These are phyloP conservation scores for Bombycilla garrulus DNA, from an alignment of 2,113 vertebrate genomes.

Conservation along the genomic window DNA sequence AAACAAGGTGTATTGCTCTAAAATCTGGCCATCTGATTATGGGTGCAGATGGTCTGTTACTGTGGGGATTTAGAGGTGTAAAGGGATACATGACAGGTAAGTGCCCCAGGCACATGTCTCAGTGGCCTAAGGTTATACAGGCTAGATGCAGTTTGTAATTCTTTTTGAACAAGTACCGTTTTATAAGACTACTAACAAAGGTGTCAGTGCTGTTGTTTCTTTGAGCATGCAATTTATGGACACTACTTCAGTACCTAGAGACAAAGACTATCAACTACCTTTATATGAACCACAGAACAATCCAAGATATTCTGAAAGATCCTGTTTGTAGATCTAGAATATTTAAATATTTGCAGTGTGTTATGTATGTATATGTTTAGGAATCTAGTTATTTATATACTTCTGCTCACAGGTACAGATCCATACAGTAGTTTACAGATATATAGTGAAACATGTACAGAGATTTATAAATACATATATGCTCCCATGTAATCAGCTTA, in stretches of 20 bases:
- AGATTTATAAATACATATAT: background rate
- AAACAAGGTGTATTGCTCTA: slow-evolving; percentile 31
- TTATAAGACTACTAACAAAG: background rate
- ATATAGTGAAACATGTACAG: fast-evolving
- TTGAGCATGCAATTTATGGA: background rate
- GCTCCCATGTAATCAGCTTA: background rate
- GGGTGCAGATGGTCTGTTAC: slow-evolving; percentile 46
- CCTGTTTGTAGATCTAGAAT: background rate
- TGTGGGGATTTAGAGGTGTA: slow-evolving; percentile 33
- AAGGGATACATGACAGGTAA: slow-evolving; percentile 61
- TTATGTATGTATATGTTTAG: background rate
- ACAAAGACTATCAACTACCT: background rate
- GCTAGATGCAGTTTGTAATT: slow-evolving; percentile 2
- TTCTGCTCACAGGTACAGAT: background rate
- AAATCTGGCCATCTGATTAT: slow-evolving; percentile 37
- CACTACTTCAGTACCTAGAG: background rate
- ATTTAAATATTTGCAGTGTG: background rate
- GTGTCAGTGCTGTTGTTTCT: background rate
- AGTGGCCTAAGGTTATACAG: slow-evolving; percentile 19
- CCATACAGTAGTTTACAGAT: background rate
- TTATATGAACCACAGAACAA: background rate
- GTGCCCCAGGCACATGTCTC: slow-evolving; percentile 15
- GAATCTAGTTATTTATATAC: background rate
- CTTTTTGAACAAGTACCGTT: background rate
- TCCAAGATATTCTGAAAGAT: background rate